These are phyloP conservation scores for rat (Rattus norvegicus) DNA, from an alignment of 2,113 vertebrate species.

Conservation along the genomic window DNA sequence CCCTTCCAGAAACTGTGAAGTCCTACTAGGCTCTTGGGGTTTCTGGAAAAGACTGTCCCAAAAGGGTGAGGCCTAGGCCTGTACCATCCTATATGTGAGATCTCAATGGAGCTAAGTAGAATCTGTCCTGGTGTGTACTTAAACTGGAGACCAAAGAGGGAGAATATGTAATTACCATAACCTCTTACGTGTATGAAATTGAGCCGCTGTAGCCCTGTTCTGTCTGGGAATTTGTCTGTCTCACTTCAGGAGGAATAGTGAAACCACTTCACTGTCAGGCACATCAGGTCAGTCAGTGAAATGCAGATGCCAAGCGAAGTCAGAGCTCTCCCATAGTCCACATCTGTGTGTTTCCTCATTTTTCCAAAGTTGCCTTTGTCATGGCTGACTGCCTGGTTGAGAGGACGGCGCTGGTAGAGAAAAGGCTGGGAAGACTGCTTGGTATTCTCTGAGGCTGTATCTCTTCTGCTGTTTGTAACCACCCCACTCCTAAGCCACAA, in stretches of 20 bases:
- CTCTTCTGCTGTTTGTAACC: background rate
- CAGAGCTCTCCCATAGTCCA: background rate
- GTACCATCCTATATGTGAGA: too few species aligned
- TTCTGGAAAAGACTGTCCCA: background rate
- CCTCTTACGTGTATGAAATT: constrained; percentile 40
- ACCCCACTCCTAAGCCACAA: background rate
- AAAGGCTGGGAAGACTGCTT: background rate
- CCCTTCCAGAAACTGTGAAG: constrained; percentile 12
- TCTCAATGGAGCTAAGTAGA: background rate
- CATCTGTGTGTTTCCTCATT: background rate
- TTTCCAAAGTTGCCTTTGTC: constrained; percentile 40
- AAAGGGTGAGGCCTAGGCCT: background rate
- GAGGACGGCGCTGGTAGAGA: constrained; percentile 17
- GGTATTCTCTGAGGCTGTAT: background rate
- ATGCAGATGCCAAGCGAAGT: background rate
- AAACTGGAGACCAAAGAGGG: background rate
- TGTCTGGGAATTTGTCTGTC: background rate
- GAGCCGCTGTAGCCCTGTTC: background rate
- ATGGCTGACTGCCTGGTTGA: background rate
- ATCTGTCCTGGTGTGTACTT: background rate
- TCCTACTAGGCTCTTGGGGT: background rate
- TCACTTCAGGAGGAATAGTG: background rate
- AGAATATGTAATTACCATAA: background rate
- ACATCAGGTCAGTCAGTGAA: background rate
- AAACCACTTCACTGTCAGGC: background rate